phyloP scores from a whole-genome alignment of 2,888 invertebrate species.

The Coecobrya sp. region DNA sequence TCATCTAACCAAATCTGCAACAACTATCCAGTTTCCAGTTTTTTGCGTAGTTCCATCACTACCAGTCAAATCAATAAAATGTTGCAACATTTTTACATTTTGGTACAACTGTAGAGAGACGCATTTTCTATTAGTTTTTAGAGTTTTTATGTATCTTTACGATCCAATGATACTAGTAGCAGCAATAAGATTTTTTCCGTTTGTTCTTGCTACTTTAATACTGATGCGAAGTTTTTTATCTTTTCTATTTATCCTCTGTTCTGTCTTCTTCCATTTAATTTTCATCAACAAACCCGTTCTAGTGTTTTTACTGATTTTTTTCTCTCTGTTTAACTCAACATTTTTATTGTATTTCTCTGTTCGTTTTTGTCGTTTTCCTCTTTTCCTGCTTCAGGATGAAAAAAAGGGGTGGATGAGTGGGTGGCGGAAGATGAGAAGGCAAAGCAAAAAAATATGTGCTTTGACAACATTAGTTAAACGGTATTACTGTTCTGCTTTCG shows the following conservation, averaged over 20 bases:
- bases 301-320: conserved; percentile 1
- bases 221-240: no score
- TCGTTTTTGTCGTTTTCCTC: background rate
- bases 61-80: background rate
- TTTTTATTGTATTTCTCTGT: background rate
- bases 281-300: background rate
- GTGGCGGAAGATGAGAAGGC: background rate
- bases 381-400: conserved; percentile 8
- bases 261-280: background rate
- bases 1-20: no score
- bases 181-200: background rate
- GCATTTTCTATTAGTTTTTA: background rate
- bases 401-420: conserved; percentile 18
- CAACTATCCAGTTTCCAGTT: background rate
- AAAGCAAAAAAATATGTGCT: background rate
- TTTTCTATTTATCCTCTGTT: no score
- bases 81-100: background rate
- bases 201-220: background rate
- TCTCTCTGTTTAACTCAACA: background rate
- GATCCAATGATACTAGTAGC: background rate
- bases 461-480: conserved; percentile 49
- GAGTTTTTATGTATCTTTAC: background rate
- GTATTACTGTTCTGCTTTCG: conserved; percentile 5
- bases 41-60: background rate
- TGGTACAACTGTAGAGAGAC: background rate